A percentile compares a stretch with the other conserved stretches of the same genome.
phyloP scores from a whole-genome alignment of 2,888 invertebrate genomes.

The Eilema griseolum region DNA sequence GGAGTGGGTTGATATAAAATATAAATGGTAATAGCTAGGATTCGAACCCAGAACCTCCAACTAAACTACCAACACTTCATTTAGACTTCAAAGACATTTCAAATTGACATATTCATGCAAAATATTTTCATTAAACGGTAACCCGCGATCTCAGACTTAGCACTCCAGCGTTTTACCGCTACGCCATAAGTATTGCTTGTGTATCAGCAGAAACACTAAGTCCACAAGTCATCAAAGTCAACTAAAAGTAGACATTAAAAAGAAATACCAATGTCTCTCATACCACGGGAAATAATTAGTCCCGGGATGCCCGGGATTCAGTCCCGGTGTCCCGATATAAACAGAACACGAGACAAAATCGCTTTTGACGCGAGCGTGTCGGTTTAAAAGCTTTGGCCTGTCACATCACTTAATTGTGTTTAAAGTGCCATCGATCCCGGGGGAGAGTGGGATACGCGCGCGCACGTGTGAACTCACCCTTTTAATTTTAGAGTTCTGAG shows the following conservation, averaged over 20 bases:
- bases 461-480: constrained; percentile 34
- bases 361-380: constrained; percentile 29
- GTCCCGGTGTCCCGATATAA: constrained; percentile 10
- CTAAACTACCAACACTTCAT: too few species aligned
- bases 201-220: neutral
- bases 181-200: neutral
- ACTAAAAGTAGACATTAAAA: constrained; percentile 4
- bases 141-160: neutral
- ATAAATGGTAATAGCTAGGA: too few species aligned
- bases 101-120: too few species aligned
- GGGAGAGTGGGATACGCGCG: constrained; percentile 22
- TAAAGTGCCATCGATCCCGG: constrained; percentile 43
- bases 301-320: neutral
- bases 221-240: neutral
- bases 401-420: constrained; percentile 45
- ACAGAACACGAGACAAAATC: constrained; percentile 15
- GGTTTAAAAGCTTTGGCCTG: constrained; percentile 40
- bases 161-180: neutral
- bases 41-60: too few species aligned
- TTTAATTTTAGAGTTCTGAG: constrained; percentile 42
- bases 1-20: too few species aligned
- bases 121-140: neutral
- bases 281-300: constrained; percentile 21
- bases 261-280: neutral
- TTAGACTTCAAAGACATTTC: too few species aligned